Percentiles rank a stretch among this genome's conserved stretches.
phyloP scores from a whole-genome alignment of 2,888 invertebrate genomes.

The Morpho achilles region DNA sequence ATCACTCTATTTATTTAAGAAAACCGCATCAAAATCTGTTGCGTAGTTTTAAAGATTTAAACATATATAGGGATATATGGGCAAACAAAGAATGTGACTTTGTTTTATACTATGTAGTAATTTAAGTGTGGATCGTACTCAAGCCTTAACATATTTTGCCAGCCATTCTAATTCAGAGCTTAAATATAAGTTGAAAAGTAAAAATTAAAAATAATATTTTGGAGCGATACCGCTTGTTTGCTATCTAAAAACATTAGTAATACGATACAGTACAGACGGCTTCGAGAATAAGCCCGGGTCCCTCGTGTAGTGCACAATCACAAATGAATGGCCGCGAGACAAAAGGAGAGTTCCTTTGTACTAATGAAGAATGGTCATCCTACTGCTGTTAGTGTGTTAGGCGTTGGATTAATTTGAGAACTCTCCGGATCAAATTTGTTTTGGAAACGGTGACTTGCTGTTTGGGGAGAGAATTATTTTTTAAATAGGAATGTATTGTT shows the following conservation, averaged over 20 bases:
- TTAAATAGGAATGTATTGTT: no score
- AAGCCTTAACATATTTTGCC: no score
- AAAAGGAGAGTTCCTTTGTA: constrained; percentile 72
- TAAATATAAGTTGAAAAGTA: no score
- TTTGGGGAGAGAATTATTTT: neutral
- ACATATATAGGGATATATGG: no score
- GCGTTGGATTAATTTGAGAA: constrained; percentile 60
- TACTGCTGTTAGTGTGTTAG: constrained; percentile 61
- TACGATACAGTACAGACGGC: neutral
- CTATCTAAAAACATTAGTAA: neutral
- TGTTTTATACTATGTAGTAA: no score
- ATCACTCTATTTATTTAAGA: no score
- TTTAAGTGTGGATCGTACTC: no score
- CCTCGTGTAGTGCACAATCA: constrained; percentile 61
- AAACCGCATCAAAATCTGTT: no score
- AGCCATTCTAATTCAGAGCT: no score
- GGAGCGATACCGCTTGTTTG: neutral
- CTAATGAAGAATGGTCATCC: constrained; percentile 77
- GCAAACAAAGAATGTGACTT: no score
- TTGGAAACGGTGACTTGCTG: constrained; percentile 19
- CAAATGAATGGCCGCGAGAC: constrained; percentile 70
- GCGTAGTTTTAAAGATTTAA: no score
- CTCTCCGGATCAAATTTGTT: constrained; percentile 26
- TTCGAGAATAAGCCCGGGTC: constrained; percentile 42
- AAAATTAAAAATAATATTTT: no score